Evolutionary conservation across 2,113 vertebrate species (phyloP).

Genomic region (Pseudorhombus dupliciocellatus): DNA sequence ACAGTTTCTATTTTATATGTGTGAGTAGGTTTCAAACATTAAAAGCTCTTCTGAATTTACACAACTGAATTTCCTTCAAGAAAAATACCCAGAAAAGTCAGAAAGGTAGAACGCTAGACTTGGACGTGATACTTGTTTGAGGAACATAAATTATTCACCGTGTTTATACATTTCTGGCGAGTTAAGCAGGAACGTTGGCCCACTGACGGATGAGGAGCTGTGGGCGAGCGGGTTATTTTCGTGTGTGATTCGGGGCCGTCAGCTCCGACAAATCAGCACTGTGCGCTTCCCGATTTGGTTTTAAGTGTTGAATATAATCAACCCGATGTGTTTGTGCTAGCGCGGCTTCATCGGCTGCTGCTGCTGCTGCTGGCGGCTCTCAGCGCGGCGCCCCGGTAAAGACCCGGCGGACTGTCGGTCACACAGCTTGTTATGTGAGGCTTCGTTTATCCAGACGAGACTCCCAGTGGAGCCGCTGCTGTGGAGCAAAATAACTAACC

Average conservation of each 20-base stretch:
- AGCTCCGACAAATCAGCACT: neutral
- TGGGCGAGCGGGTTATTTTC: too few species aligned
- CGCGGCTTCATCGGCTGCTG: neutral
- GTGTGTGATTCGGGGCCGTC: neutral
- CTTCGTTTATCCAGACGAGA: slow-evolving; percentile 45
- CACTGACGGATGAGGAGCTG: neutral
- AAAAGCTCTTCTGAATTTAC: too few species aligned
- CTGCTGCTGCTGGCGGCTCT: too few species aligned
- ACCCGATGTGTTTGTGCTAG: too few species aligned
- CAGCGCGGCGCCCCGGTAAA: neutral
- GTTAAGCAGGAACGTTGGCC: neutral
- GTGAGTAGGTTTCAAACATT: too few species aligned
- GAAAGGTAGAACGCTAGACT: neutral
- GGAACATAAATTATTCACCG: neutral
- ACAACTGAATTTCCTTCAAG: too few species aligned
- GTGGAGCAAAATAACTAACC: slow-evolving; percentile 41
- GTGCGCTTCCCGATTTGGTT: too few species aligned
- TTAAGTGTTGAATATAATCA: too few species aligned
- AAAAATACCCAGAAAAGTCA: too few species aligned
- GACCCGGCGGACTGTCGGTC: slow-evolving; percentile 4
- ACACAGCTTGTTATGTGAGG: slow-evolving; percentile 42
- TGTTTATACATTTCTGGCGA: neutral
- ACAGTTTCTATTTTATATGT: too few species aligned
- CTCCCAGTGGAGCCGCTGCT: slow-evolving; percentile 24
- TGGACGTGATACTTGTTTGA: neutral